A percentile compares a stretch with the other conserved stretches of the same genome.
phyloP scores from a whole-genome alignment of 2,113 vertebrate genomes.

The Cisticola juncidis region DNA sequence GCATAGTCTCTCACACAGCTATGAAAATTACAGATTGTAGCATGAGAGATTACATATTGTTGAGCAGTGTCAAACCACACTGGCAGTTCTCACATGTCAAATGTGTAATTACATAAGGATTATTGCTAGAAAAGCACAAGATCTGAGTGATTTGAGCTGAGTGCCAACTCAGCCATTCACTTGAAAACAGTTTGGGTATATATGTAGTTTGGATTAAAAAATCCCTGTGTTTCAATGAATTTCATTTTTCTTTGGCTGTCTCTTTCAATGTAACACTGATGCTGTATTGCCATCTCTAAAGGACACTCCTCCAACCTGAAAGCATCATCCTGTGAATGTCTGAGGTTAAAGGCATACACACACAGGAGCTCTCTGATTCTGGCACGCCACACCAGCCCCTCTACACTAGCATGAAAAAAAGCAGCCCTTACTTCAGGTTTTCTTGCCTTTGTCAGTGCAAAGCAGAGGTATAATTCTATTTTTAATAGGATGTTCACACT shows the following conservation, averaged over 20 bases:
- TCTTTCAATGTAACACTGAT: background rate
- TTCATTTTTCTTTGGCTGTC: background rate
- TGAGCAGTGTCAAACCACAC: slow-evolving; percentile 25
- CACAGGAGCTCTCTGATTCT: background rate
- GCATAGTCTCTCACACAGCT: background rate
- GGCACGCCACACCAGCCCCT: background rate
- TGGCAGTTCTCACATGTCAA: slow-evolving; percentile 51
- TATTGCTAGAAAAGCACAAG: slow-evolving; percentile 55
- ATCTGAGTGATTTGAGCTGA: slow-evolving; percentile 2
- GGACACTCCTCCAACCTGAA: background rate
- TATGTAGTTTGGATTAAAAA: background rate
- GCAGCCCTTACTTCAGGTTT: background rate
- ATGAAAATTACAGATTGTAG: slow-evolving; percentile 47
- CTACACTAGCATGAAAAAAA: background rate
- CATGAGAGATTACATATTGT: slow-evolving; percentile 58
- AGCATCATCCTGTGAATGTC: background rate
- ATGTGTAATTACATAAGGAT: slow-evolving; percentile 41
- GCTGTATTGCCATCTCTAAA: background rate
- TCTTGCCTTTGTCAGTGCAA: background rate
- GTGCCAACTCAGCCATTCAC: slow-evolving; percentile 17
- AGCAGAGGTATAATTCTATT: background rate
- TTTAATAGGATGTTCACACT: background rate
- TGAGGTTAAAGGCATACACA: background rate
- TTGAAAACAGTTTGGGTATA: background rate
- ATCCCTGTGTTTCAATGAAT: background rate